Evolutionary conservation across 2,888 invertebrate species (phyloP).

Genomic region (Sinelater perroti): DNA sequence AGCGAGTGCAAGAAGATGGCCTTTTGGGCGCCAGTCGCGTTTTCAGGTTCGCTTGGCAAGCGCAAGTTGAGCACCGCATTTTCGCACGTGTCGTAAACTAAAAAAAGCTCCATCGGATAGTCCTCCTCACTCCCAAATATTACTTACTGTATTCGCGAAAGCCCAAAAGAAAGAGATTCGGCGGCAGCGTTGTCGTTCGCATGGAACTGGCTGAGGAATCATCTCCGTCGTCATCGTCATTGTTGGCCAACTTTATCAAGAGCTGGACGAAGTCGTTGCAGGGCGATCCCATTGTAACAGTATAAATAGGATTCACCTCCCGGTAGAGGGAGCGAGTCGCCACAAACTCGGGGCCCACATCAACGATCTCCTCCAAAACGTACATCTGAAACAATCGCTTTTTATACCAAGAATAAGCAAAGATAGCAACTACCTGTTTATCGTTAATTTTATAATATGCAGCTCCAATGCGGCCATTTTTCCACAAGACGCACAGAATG

Average conservation of each 20-base stretch:
- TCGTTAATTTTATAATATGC: constrained; percentile 75
- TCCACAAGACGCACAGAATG: constrained; percentile 72
- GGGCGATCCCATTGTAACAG: constrained; percentile 65
- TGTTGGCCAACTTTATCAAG: constrained; percentile 46
- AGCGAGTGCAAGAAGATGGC: constrained; percentile 68
- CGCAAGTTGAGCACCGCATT: constrained; percentile 65
- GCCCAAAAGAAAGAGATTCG: constrained; percentile 66
- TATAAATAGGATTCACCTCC: constrained; percentile 68
- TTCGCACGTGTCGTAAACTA: constrained; percentile 67
- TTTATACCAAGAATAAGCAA: neutral
- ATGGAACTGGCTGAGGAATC: constrained; percentile 45
- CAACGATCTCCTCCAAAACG: constrained; percentile 74
- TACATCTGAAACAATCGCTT: constrained; percentile 62
- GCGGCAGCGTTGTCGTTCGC: constrained; percentile 53
- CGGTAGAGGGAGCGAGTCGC: constrained; percentile 67
- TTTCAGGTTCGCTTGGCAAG: constrained; percentile 61
- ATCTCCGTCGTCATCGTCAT: constrained; percentile 39
- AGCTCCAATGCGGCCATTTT: constrained; percentile 74
- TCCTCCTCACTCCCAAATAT: too few relatives aligned
- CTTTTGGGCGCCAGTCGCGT: constrained; percentile 65
- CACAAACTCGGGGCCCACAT: constrained; percentile 70
- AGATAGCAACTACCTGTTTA: constrained; percentile 64
- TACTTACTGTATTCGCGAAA: constrained; percentile 68
- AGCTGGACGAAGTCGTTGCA: constrained; percentile 62
- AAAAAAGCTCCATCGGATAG: too few relatives aligned